These are phyloP conservation scores for Folsomia candida DNA, from an alignment of 2,888 invertebrate genomes.

Conservation along the genomic window DNA sequence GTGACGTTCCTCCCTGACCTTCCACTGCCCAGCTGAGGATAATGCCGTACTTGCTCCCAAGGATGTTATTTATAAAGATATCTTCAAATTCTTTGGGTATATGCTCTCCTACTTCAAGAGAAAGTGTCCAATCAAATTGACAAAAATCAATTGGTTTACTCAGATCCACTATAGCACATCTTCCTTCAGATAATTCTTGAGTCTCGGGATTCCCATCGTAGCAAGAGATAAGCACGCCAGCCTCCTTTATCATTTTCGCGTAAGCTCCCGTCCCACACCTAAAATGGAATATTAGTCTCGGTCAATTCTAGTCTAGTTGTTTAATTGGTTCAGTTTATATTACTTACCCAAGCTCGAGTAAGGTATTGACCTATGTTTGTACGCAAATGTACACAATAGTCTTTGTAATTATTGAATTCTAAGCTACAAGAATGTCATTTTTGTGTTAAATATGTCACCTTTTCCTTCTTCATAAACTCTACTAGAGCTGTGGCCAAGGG, in stretches of 20 bases:
- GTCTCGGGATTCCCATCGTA: conserved; percentile 32
- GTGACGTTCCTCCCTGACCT: conserved; percentile 36
- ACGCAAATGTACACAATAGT: neutral
- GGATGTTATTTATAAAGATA: conserved; percentile 13
- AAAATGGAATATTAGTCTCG: no score
- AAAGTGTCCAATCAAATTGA: conserved; percentile 21
- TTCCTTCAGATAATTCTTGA: conserved; percentile 19
- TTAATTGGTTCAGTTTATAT: no score
- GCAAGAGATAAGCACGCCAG: conserved; percentile 13
- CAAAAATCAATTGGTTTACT: conserved; percentile 17
- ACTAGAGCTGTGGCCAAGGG: conserved; percentile 7
- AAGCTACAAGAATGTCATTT: neutral
- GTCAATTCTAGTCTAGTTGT: no score
- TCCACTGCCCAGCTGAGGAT: conserved; percentile 43
- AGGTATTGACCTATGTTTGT: neutral
- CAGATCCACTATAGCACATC: conserved; percentile 21
- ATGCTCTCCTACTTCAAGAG: conserved; percentile 29
- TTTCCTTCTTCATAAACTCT: conserved; percentile 14
- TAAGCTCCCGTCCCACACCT: conserved; percentile 26
- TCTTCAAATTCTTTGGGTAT: conserved; percentile 23
- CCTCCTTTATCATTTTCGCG: conserved; percentile 1
- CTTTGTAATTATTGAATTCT: neutral
- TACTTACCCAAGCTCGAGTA: no score
- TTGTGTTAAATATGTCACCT: neutral
- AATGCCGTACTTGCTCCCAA: conserved; percentile 17